Evolutionary conservation across 1,140 invertebrate genomes (phyloP).

Genomic region (Caenorhabditis brenneri): DNA sequence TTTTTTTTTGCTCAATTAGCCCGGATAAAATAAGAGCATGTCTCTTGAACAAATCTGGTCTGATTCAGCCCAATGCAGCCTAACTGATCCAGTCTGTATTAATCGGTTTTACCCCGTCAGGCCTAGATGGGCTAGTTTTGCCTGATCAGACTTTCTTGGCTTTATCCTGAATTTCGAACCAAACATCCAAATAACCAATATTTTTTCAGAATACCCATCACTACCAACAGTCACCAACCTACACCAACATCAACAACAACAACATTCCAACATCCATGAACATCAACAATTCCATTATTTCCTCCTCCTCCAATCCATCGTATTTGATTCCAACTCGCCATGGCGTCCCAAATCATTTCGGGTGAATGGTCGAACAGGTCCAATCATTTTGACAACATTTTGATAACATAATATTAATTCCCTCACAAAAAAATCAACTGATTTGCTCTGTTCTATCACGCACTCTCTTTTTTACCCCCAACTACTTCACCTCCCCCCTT

Average conservation of each 20-base stretch:
- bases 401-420: too few species aligned
- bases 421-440: neutral
- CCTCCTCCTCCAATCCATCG: neutral
- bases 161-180: too few species aligned
- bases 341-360: slow-evolving; percentile 4
- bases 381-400: neutral
- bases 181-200: neutral
- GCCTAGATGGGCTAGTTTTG: too few species aligned
- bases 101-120: too few species aligned
- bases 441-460: neutral
- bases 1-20: too few species aligned
- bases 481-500: neutral
- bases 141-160: too few species aligned
- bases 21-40: neutral
- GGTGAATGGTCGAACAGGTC: neutral
- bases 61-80: too few species aligned
- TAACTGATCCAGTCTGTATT: too few species aligned
- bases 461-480: neutral
- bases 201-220: neutral
- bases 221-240: neutral
- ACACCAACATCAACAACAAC: neutral
- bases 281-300: neutral
- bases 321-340: neutral
- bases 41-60: neutral
- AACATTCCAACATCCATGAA: too few species aligned